Conservation (phyloP, 2,797 vertebrate genomes). For the Dendrocincla tyrannina region DNA sequence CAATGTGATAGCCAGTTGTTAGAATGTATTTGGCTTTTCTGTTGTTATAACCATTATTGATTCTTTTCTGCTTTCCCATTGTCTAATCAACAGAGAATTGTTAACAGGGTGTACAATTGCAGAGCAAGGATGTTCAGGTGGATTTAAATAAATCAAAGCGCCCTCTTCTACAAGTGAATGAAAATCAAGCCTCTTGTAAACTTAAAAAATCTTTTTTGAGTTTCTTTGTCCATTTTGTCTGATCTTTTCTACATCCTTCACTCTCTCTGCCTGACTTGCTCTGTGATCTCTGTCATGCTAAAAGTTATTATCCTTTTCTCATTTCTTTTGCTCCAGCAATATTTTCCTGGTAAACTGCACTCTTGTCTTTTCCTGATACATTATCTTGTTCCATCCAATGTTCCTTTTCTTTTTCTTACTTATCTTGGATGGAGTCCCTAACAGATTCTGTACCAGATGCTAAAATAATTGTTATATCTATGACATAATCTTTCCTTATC, state of each 20-base stretch:
- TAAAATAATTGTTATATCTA: slow-evolving; percentile 41
- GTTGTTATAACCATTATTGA: not conserved
- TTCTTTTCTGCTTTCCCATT: slow-evolving; percentile 40
- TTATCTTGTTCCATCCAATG: not conserved
- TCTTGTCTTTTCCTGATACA: not conserved
- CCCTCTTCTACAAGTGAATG: slow-evolving; percentile 41
- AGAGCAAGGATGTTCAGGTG: slow-evolving; percentile 16
- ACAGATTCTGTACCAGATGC: not conserved
- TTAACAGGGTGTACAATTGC: slow-evolving; percentile 37
- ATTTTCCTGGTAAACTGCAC: not conserved
- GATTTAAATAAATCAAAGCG: slow-evolving; percentile 56
- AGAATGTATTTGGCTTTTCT: slow-evolving; percentile 30
- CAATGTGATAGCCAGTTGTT: not conserved
- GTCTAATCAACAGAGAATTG: slow-evolving; percentile 64
- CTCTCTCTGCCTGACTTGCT: slow-evolving; percentile 4
- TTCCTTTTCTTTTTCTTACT: not conserved
- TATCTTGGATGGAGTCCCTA: not conserved
- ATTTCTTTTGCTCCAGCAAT: not conserved
- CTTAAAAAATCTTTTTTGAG: slow-evolving; percentile 33
- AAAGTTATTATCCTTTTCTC: not conserved
- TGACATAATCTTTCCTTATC: slow-evolving; percentile 38
- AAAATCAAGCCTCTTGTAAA: slow-evolving; percentile 64
- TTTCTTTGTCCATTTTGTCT: slow-evolving; percentile 48
- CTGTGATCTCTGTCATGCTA: slow-evolving; percentile 7
- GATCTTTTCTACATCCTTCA: not conserved